These are phyloP conservation scores for Oxyteleia sp. DNA, from an alignment of 2,888 invertebrate species.

Conservation along the genomic window DNA sequence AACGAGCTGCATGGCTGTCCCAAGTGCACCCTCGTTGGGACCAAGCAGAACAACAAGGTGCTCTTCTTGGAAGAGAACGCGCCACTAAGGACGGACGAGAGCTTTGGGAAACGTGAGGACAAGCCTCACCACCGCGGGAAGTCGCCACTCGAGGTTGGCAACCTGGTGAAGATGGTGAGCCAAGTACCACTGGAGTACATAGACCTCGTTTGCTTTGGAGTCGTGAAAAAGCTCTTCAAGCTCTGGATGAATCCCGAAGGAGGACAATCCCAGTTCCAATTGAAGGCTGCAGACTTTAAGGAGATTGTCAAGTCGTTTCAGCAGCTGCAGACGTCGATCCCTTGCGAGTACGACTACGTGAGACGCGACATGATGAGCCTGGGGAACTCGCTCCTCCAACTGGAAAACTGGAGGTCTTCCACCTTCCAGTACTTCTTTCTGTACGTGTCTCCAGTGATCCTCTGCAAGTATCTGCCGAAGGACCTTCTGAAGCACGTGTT, in stretches of 20 bases:
- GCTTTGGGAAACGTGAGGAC: too few relatives aligned
- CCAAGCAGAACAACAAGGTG: too few relatives aligned
- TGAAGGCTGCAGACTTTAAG: not conserved
- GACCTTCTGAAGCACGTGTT: slow-evolving; percentile 3
- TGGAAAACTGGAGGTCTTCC: not conserved
- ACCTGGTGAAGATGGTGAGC: slow-evolving; percentile 8
- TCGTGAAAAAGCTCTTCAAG: slow-evolving; percentile 11
- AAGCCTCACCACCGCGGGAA: too few relatives aligned
- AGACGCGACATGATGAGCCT: not conserved
- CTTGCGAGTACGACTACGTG: not conserved
- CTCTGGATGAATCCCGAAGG: slow-evolving; percentile 1
- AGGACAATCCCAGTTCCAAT: not conserved
- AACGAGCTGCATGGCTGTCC: too few relatives aligned
- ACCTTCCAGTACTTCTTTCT: slow-evolving; percentile 22
- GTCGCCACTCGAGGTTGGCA: not conserved
- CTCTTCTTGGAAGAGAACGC: too few relatives aligned
- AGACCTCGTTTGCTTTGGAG: slow-evolving; percentile 12
- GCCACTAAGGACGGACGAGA: too few relatives aligned
- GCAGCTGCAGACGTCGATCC: not conserved
- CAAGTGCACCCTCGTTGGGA: too few relatives aligned
- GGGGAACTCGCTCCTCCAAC: too few relatives aligned
- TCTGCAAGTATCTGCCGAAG: not conserved
- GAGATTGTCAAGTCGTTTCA: not conserved
- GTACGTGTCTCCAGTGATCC: slow-evolving; percentile 10
- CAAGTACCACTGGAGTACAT: slow-evolving; percentile 18